Conservation (phyloP, 2,797 vertebrate species). For the Carcharodon carcharias region DNA sequence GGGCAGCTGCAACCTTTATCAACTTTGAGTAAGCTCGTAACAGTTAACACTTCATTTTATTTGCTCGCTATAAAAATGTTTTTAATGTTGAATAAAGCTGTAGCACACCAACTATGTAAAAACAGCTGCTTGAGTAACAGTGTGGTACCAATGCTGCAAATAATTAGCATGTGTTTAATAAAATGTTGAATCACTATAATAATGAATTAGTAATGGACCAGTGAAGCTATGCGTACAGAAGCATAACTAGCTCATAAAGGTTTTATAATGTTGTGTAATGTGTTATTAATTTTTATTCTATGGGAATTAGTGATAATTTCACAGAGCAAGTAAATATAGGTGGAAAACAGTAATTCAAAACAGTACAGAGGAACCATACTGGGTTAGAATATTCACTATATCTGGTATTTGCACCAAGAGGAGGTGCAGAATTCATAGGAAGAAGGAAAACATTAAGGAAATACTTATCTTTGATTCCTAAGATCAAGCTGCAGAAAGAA, state of each 20-base stretch:
- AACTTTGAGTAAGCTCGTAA: slow-evolving; percentile 15
- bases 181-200: slow-evolving; percentile 24
- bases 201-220: slow-evolving; percentile 20
- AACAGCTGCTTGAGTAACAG: slow-evolving; percentile 22
- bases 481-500: not conserved
- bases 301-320: slow-evolving; percentile 23
- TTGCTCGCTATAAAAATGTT: not conserved
- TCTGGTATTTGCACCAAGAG: not conserved
- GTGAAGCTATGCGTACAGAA: not conserved
- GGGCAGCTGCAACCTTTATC: not conserved
- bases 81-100: not conserved
- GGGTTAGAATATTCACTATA: not conserved
- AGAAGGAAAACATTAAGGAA: not conserved
- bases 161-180: slow-evolving; percentile 26
- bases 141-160: slow-evolving; percentile 31
- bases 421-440: not conserved
- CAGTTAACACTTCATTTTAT: slow-evolving; percentile 11
- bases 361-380: not conserved
- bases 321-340: slow-evolving; percentile 8
- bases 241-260: not conserved
- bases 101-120: not conserved
- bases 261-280: not conserved
- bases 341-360: slow-evolving; percentile 26
- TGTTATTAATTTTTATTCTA: slow-evolving; percentile 24
- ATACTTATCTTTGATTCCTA: not conserved